Base-by-base conservation (phyloP, 1,140 invertebrate species). In the Ceratoteleas bidentatus region DNA sequence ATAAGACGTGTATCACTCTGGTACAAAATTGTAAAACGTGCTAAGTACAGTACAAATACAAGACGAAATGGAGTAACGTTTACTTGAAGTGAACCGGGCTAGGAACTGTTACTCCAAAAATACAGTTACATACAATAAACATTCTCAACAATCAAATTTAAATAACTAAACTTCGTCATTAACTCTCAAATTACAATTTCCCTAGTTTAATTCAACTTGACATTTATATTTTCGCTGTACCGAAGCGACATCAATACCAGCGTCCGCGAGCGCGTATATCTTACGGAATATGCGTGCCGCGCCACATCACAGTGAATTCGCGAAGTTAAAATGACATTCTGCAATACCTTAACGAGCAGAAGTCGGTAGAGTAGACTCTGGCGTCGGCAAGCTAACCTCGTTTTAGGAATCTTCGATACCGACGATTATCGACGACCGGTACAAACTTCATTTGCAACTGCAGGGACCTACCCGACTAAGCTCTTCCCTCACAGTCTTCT, bases 131-230 rank as follows among this genome's bases (percentile, higher is more conserved):
- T n/a, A n/a, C n/a, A n/a, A n/a, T n/a, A n/a, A n/a, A n/a, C n/a
- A n/a, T n/a, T n/a, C n/a, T n/a, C n/a, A n/a, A n/a, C n/a, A 86
- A 90, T 11, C 69, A 82, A 13, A 58, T 86, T 34, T 88, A 89
- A 88, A 88, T 90, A 84, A 85, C 66, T 54, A 60, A 52, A n/a
- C 11, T 52, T 47, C 64, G 60, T 47, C 60, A 64, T 49, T 11
- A 0, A 9, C 49, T 24, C 16, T 2, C 49, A 8, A 1, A 43
- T 2, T 6, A 6, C 40, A 43, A 43, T 43, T 43, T 43, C n/a
- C 0, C 40, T 43, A 1, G 8, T 43, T 6, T 43, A 43, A 10
- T 43, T 43, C 40, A 43, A 43, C 7, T 40, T 40, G 6, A 40
- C 2, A 40, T 11, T 8, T 6, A 40, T 40, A 40, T 40, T 40